Percentiles rank a stretch among this genome's conserved stretches.
phyloP scores from a whole-genome alignment of 2,797 vertebrate genomes.

The Hephaestus fuliginosus region DNA sequence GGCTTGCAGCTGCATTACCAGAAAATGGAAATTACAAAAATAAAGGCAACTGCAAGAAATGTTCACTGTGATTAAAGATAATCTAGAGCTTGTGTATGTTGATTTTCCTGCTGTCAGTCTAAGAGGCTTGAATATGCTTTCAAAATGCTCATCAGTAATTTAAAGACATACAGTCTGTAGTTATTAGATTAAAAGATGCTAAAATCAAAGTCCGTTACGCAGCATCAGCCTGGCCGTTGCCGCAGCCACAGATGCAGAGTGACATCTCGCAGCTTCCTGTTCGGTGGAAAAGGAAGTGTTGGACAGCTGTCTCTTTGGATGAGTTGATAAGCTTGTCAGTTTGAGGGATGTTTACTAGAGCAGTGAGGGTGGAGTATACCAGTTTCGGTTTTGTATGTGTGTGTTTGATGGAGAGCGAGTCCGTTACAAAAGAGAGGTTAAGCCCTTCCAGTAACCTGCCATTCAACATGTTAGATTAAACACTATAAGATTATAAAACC shows the following conservation, averaged over 20 bases:
- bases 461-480: slow-evolving; percentile 53
- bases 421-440: slow-evolving; percentile 39
- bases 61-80: too few species aligned
- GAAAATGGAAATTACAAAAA: too few species aligned
- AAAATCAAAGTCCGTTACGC: neutral
- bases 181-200: neutral
- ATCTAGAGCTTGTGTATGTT: too few species aligned
- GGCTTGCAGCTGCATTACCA: too few species aligned
- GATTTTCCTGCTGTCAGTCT: too few species aligned
- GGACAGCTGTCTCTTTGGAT: slow-evolving; percentile 36
- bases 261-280: slow-evolving; percentile 46
- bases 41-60: too few species aligned
- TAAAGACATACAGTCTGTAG: neutral
- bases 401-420: slow-evolving; percentile 19
- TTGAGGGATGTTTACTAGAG: neutral
- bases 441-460: slow-evolving; percentile 38
- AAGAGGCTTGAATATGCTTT: neutral
- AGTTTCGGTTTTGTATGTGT: slow-evolving; percentile 19
- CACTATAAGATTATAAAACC: slow-evolving; percentile 48
- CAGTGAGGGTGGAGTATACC: slow-evolving; percentile 5
- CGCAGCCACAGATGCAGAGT: slow-evolving; percentile 6
- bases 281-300: slow-evolving; percentile 34
- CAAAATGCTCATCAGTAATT: neutral
- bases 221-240: neutral
- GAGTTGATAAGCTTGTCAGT: slow-evolving; percentile 42